Base-by-base conservation (phyloP, 2,113 vertebrate species). In the Machaerirhynchus nigripectus region DNA sequence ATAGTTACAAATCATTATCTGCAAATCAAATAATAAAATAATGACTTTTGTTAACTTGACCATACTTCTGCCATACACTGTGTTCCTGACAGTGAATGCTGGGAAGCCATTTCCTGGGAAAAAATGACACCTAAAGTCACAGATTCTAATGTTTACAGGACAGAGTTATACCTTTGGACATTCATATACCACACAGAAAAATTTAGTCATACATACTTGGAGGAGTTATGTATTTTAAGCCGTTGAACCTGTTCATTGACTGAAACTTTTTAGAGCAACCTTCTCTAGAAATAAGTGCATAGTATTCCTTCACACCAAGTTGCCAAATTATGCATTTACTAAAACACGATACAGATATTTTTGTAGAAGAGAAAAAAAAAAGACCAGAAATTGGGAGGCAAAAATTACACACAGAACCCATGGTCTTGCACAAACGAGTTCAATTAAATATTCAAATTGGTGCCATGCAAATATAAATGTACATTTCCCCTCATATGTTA, bases 341-440 rank as follows among this genome's bases (percentile, higher is more conserved):
- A 52, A 46, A 30, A 13, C 59, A 53, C 0, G 1, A 67, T n/a
- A 2, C 8, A 67, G n/a, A 21, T 50, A 13, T 63, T 91, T 47
- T 55, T 26, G 35, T 26, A 40, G 42, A 22, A 49, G 30, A 55
- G 17, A 3, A n/a, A n/a, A 27, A 15, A 50, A 70, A 9, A 9
- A 56, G 60, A 87, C 70, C 70, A 91, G 93, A 95, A 94, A 95
- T 16, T 81, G 13, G 11, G 22, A 73, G 31, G 52, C 78, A 94
- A 69, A 87, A 96, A 87, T 90, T 84, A 81, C 78, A 90, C 11
- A 37, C 56, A 50, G 77, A 89, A 89, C 31, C 26, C 22, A 26
- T 19, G n/a, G 76, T 84, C 53, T 84, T 87, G 44, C 24, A 84
- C 19, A 95, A 82, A 95, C 59, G 56, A 95, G 78, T 57, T 94